Percentiles rank a stretch among this genome's conserved stretches.
Evolutionary conservation across 2,113 vertebrate species (phyloP).

Genomic region (Dolichotis patagonum): DNA sequence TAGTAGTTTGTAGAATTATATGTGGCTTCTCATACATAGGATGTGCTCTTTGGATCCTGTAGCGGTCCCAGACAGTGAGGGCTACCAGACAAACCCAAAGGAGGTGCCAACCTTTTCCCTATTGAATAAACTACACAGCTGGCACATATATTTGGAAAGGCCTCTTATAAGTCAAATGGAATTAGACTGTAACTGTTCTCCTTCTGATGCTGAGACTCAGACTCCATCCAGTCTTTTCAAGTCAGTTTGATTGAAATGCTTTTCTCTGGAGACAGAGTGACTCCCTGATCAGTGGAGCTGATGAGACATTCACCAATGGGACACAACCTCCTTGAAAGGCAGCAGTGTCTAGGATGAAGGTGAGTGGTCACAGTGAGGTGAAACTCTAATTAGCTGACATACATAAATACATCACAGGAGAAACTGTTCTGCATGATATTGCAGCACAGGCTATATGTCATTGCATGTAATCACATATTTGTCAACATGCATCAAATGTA

Average conservation of each 20-base stretch:
- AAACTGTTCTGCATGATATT: not conserved
- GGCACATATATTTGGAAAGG: not conserved
- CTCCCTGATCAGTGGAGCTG: not conserved
- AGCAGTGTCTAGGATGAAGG: not conserved
- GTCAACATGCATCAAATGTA: not conserved
- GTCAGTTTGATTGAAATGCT: conserved; percentile 14
- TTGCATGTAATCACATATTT: not conserved
- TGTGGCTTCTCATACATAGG: not conserved
- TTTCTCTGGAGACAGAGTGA: conserved; percentile 9
- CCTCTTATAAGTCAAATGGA: not conserved
- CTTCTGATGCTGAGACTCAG: not conserved
- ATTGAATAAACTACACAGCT: not conserved
- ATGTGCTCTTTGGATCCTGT: not conserved
- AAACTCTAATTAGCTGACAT: not conserved
- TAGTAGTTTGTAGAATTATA: not conserved
- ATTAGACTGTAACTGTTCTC: conserved; percentile 24
- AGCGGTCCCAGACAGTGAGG: not conserved
- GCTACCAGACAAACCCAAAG: not conserved
- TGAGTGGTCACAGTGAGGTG: not conserved
- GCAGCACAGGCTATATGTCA: not conserved
- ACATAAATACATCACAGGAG: not conserved
- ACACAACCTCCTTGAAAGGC: not conserved
- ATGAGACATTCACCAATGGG: not conserved
- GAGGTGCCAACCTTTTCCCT: not conserved
- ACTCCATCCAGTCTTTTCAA: not conserved